Base-by-base conservation (phyloP, 2,797 vertebrate species). In the Rhyacichthys aspro region DNA sequence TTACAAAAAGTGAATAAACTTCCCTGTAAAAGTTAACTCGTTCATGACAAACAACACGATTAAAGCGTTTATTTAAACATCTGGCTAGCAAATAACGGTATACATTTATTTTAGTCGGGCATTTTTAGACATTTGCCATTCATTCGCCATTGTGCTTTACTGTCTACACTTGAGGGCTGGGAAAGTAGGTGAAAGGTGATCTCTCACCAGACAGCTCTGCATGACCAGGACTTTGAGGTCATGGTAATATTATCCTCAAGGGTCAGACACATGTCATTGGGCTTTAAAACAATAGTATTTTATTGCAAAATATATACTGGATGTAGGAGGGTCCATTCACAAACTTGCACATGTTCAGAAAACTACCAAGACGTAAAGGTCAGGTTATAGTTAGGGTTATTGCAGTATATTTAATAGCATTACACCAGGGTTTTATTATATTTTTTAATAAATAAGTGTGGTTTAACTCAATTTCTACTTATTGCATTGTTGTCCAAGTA, bases 151-250 rank as follows among this genome's bases (percentile, higher is more conserved):
- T 70, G 57, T 53, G 48, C 39, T 28, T 17, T 10, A 65, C 23
- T 55, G 56, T 64, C 17, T 69, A 55, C 45, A 42, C 32, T 47
- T 71, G 62, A 14, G 61, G 83, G 43, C 33, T 46, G 68, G 38
- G 76, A 86, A 92, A 87, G 32, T 91, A 75, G 90, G 89, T 89
- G 84, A 92, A 81, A 60, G 89, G 86, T 90, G 86, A 70, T 28
- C 50, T 55, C 68, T 61, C 67, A 56, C 66, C 16, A 63, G 43
- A 32, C 45, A 43, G 12, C 16, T 16, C 15, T 41, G 43, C 38
- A 50, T 48, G 56, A 44, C 43, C 1, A 7, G 50, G 58, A 53
- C 19, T 16, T 44, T 63, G 78, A 87, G 78, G 86, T 89, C 81
- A 85, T 0, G 34, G 19, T 36, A 44, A 47, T 55, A 59, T 65